Percentiles rank a stretch among this genome's conserved stretches.
These are phyloP conservation scores for Lithophane ornitopus DNA, from an alignment of 2,888 invertebrate species.

Conservation along the genomic window DNA sequence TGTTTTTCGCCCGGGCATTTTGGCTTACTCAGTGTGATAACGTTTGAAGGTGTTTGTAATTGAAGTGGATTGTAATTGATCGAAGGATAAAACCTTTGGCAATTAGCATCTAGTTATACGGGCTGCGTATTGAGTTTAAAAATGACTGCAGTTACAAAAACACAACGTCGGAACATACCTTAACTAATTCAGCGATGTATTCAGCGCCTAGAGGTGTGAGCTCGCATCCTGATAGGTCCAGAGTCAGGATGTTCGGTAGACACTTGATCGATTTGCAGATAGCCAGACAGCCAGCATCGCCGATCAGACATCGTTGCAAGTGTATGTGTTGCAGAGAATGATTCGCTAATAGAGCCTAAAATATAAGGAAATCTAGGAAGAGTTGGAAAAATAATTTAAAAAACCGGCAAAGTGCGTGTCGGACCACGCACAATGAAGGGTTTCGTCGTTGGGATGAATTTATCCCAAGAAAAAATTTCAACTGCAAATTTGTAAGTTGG, in stretches of 20 bases:
- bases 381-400: not conserved
- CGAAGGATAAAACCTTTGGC: not conserved
- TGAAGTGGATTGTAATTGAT: not conserved
- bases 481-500: too few relatives aligned
- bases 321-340: constrained; percentile 92
- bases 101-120: not conserved
- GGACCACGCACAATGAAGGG: too few relatives aligned
- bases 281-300: constrained; percentile 93
- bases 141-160: not conserved
- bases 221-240: constrained; percentile 93
- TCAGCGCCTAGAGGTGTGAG: constrained; percentile 92
- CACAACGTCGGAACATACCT: constrained; percentile 79
- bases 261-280: constrained; percentile 93
- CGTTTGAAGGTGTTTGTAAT: too few relatives aligned
- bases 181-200: constrained; percentile 92
- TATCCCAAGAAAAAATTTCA: too few relatives aligned
- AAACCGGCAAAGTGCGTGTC: too few relatives aligned
- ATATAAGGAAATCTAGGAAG: constrained; percentile 23
- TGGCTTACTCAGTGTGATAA: not conserved
- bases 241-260: constrained; percentile 92
- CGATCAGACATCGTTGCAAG: constrained; percentile 92
- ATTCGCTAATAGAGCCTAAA: constrained; percentile 91
- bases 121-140: not conserved
- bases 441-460: too few relatives aligned
- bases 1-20: not conserved